Percentiles rank a stretch among this genome's conserved stretches.
Conservation (phyloP, 2,797 vertebrate species). For the Merluccius polli region DNA sequence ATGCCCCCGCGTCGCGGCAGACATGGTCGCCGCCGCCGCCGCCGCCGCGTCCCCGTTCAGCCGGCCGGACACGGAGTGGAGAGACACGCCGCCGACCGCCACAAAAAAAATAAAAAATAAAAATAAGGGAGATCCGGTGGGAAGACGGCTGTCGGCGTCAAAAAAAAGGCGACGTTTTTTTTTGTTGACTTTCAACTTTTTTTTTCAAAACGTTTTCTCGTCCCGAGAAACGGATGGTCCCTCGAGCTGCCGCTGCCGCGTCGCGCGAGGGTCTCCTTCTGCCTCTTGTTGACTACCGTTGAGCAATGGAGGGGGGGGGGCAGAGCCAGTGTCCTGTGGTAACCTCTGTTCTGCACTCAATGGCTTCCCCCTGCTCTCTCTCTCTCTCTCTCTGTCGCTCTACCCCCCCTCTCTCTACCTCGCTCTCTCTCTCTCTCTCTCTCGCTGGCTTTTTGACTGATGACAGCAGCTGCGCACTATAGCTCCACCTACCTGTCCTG, state of each 20-base stretch:
- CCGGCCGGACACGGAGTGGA: too few species aligned
- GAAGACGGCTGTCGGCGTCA: neutral
- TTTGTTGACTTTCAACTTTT: neutral
- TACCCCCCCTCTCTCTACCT: neutral
- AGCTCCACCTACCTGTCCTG: slow-evolving; percentile 52
- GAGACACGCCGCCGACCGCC: too few species aligned
- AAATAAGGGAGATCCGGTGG: too few species aligned
- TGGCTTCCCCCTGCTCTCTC: slow-evolving; percentile 23
- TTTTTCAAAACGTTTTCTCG: neutral
- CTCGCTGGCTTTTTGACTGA: slow-evolving; percentile 18
- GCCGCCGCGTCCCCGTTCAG: too few species aligned
- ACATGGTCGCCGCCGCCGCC: too few species aligned
- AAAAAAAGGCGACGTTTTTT: too few species aligned
- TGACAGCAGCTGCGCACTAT: slow-evolving; percentile 50
- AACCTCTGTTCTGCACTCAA: slow-evolving; percentile 57
- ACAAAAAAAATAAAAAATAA: too few species aligned
- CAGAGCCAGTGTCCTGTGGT: slow-evolving; percentile 53
- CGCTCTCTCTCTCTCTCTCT: slow-evolving; percentile 22
- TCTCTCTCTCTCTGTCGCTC: too few species aligned
- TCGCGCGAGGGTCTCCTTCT: too few species aligned
- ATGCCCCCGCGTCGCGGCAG: too few species aligned
- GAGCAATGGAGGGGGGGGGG: neutral
- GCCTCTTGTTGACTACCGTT: neutral
- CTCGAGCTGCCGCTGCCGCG: too few species aligned
- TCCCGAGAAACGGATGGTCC: too few species aligned